phyloP scores from a whole-genome alignment of 92 coral and sea anemone genomes.

The Diadumene lineata region DNA sequence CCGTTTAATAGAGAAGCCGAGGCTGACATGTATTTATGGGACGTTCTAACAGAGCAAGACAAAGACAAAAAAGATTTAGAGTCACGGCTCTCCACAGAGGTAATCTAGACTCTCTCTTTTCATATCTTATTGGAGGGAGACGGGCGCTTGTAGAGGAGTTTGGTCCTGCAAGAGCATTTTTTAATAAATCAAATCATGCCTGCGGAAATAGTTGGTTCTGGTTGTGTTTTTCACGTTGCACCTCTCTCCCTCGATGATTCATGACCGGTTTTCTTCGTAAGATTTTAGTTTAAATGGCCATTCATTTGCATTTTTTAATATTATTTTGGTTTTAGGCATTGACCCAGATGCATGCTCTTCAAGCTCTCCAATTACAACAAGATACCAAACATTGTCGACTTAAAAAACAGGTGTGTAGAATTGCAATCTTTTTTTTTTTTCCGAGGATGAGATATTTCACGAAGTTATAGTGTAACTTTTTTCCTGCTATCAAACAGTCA shows the following conservation, averaged over 20 bases:
- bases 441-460: too few relatives aligned
- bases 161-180: too few relatives aligned
- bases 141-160: too few relatives aligned
- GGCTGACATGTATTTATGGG: constrained; percentile 52
- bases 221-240: too few relatives aligned
- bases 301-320: too few relatives aligned
- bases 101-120: constrained; percentile 10
- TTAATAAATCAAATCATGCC: too few relatives aligned
- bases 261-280: neutral
- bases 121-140: neutral
- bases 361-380: constrained; percentile 89
- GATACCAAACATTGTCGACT: constrained; percentile 91
- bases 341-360: constrained; percentile 94
- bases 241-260: too few relatives aligned
- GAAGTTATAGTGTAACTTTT: too few relatives aligned
- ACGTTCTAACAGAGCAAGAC: constrained; percentile 67
- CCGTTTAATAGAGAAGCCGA: constrained; percentile 39
- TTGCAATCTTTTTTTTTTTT: too few relatives aligned
- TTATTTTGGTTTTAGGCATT: constrained; percentile 63
- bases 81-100: constrained; percentile 85
- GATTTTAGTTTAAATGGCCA: too few relatives aligned
- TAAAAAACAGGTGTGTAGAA: constrained; percentile 71
- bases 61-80: constrained; percentile 73
- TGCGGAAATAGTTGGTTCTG: too few relatives aligned
- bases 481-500: too few relatives aligned